Evolutionary conservation across 2,797 vertebrate species (phyloP), one percentile per base, ranked within the genome.

Genomic region (Nannoperca obscura): DNA sequence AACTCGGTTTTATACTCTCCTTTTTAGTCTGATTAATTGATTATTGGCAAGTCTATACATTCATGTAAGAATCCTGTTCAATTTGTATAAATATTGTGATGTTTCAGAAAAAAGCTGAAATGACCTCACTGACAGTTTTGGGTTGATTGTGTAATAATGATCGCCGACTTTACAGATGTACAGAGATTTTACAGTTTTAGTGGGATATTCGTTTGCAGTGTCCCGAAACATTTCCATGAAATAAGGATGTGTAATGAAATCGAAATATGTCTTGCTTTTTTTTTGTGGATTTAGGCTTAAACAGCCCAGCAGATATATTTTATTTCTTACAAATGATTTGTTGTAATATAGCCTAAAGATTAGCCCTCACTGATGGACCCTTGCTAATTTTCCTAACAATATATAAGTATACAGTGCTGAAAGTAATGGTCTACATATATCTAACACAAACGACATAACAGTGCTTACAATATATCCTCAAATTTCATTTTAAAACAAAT

Each of bases 381-480:
- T 95, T 87, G 93, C 94, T 90, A 93, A 95, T 93, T 87, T 85
- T 85, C 76, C 86, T 90, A 92, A 91, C 91, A 92, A 91, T 86
- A 96, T 95, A 96, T 94, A 90, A 95, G 95, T 96, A 96, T 96
- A 99, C 97, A 99, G 97, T 99, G 98, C 96, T 96, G 96, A 95
- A 96, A 95, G 93, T 92, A 95, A 97, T 92, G 91, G 32, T 96
- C 92, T 92, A 92, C 94, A 92, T 92, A 93, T 76, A 94, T 88
- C 88, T 89, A 94, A 94, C 90, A 94, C 84, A 93, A 93, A 93
- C 88, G 83, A 95, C 92, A 78, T 77, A 91, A 92, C 94, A 95
- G 93, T 95, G 94, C 93, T 95, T 94, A 95, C 90, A 95, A 91
- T 94, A 92, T 93, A 93, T 94, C 90, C 93, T 95, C 88, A 81